Conservation (phyloP, 2,113 vertebrate genomes). For the Lepisosteus oculatus region DNA sequence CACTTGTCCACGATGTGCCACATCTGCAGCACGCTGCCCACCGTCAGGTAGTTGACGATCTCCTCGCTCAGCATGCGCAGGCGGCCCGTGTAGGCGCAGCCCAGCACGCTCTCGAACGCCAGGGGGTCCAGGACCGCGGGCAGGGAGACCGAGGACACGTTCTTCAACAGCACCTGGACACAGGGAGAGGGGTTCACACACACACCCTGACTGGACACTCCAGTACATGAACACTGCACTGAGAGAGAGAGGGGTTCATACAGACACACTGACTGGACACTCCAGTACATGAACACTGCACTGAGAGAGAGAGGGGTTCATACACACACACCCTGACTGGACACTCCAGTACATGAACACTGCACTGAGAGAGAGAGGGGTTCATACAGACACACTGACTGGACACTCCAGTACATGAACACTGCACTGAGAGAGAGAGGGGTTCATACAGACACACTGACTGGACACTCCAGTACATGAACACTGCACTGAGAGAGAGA, state of each 20-base stretch:
- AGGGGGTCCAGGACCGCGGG: conserved; percentile 72
- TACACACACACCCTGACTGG: too few species aligned
- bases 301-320: too few species aligned
- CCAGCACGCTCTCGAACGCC: conserved; percentile 70
- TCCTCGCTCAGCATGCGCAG: conserved; percentile 80
- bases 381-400: too few species aligned
- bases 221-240: conserved; percentile 84
- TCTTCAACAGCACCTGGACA: conserved; percentile 67
- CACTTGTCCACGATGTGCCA: conserved; percentile 96
- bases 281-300: too few species aligned
- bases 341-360: too few species aligned
- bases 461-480: too few species aligned
- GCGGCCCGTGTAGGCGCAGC: conserved; percentile 71
- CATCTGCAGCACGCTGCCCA: conserved; percentile 93
- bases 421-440: too few species aligned
- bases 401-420: too few species aligned
- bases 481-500: too few species aligned
- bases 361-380: too few species aligned
- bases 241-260: too few species aligned
- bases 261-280: conserved; percentile 82
- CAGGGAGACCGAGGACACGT: conserved; percentile 67
- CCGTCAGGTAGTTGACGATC: conserved; percentile 88
- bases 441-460: too few species aligned
- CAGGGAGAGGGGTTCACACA: conserved; percentile 79
- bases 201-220: conserved; percentile 80